Percentiles rank a stretch among this genome's conserved stretches.
These are phyloP conservation scores for Carposina sasakii DNA, from an alignment of 1,140 invertebrate species.

Conservation along the genomic window DNA sequence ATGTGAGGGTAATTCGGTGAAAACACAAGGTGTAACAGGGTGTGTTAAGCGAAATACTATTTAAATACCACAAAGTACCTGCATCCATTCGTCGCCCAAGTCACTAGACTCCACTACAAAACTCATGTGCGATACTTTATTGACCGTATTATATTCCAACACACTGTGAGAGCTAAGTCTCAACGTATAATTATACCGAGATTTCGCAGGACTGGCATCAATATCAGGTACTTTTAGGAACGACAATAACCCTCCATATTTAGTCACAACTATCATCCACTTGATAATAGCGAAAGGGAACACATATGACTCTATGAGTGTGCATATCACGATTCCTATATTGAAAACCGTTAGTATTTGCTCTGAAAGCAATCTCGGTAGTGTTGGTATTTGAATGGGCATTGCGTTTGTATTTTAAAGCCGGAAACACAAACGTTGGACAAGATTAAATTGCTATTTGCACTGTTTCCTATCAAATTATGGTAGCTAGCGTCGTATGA, in stretches of 20 bases:
- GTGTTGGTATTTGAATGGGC: background rate
- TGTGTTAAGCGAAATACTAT: background rate
- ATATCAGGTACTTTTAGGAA: background rate
- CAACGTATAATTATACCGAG: constrained; percentile 20
- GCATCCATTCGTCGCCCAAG: constrained; percentile 7
- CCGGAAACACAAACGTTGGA: too few relatives aligned
- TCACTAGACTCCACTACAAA: constrained; percentile 15
- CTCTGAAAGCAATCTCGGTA: constrained; percentile 7
- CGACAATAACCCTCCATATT: constrained; percentile 15
- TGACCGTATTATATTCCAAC: background rate
- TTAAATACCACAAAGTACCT: constrained; percentile 11
- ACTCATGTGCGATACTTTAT: constrained; percentile 21
- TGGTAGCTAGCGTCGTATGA: too few relatives aligned
- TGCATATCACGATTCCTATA: constrained; percentile 18
- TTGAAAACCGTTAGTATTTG: constrained; percentile 18
- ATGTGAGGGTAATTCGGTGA: background rate
- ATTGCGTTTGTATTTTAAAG: too few relatives aligned
- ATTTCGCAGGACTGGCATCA: constrained; percentile 2
- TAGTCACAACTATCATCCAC: constrained; percentile 25
- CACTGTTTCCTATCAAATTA: too few relatives aligned
- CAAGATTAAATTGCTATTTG: too few relatives aligned
- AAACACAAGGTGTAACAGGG: background rate
- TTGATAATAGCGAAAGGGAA: constrained; percentile 29
- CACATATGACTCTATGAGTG: constrained; percentile 27
- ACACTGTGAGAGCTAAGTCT: constrained; percentile 5